phyloP scores from a whole-genome alignment of 2,888 invertebrate species.

The Cephus spinipes region DNA sequence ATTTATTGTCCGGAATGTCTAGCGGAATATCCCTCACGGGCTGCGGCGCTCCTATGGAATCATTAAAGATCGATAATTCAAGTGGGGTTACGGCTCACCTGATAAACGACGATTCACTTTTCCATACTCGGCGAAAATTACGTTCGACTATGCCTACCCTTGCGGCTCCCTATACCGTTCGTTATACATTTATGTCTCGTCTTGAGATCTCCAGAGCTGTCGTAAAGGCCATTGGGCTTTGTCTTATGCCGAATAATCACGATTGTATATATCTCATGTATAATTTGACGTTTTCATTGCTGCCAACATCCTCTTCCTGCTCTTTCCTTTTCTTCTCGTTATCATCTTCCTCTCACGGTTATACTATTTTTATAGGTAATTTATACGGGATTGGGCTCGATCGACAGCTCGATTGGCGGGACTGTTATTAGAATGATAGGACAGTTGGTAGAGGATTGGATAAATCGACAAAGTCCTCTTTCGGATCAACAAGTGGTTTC shows the following conservation, averaged over 20 bases:
- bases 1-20: conserved; percentile 54
- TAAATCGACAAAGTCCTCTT: conserved; percentile 26
- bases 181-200: neutral
- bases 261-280: neutral
- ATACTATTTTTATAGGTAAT: neutral
- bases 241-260: neutral
- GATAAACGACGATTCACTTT: conserved; percentile 3
- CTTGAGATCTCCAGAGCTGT: neutral
- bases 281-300: neutral
- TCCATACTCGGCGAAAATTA: conserved; percentile 1
- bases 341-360: neutral
- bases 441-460: neutral
- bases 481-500: conserved; percentile 34
- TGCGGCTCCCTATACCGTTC: neutral
- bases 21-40: conserved; percentile 32
- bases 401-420: neutral
- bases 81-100: conserved; percentile 2
- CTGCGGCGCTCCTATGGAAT: conserved; percentile 32
- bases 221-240: neutral
- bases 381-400: neutral
- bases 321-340: neutral
- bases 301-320: neutral
- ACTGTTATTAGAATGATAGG: neutral
- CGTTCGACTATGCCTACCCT: neutral
- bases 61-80: conserved; percentile 59